Evolutionary conservation across 2,797 vertebrate species (phyloP).

Genomic region (Sandelia bainsii): DNA sequence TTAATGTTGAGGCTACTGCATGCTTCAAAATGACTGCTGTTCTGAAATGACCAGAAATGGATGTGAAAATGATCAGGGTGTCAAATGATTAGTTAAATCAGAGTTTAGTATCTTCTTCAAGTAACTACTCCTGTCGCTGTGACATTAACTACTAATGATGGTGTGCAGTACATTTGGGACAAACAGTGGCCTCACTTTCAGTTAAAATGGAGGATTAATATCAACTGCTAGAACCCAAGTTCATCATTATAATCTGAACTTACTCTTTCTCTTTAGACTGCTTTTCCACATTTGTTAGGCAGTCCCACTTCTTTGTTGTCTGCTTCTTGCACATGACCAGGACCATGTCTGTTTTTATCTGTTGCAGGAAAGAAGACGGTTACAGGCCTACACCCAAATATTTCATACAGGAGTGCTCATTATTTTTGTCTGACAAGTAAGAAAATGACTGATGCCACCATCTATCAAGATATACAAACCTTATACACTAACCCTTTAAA

Average conservation of each 20-base stretch:
- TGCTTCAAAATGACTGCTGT: background rate
- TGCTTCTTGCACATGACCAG: conserved; percentile 95
- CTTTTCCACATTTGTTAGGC: conserved; percentile 94
- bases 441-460: background rate
- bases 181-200: background rate
- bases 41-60: background rate
- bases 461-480: background rate
- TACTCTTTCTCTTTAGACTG: conserved; percentile 97
- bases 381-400: background rate
- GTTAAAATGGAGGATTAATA: background rate
- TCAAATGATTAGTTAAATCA: background rate
- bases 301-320: conserved; percentile 92
- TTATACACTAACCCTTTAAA: background rate
- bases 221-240: conserved; percentile 4
- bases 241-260: conserved; percentile 69
- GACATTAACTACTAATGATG: background rate
- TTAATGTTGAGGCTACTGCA: background rate
- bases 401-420: background rate
- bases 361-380: conserved; percentile 19
- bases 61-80: background rate
- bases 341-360: conserved; percentile 96
- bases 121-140: background rate
- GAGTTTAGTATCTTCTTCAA: background rate
- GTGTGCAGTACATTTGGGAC: too few species aligned
- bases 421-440: background rate